Percentiles rank a stretch among this genome's conserved stretches.
Conservation (phyloP, 2,888 invertebrate genomes). For the Alloscopus bannaensis region DNA sequence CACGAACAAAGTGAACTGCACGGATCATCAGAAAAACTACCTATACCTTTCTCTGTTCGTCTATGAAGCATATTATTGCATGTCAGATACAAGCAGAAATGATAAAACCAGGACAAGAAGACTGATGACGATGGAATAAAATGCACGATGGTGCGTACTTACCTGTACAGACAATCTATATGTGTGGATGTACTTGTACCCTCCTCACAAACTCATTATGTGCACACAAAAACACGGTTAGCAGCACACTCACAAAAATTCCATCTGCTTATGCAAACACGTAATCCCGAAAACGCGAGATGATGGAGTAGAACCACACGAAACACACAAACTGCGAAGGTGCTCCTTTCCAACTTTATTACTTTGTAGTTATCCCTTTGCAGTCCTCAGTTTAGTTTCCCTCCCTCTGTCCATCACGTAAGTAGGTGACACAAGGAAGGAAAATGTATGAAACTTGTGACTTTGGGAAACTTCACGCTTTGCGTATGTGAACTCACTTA, state of each 20-base stretch:
- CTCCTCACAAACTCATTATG: conserved; percentile 28
- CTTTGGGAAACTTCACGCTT: conserved; percentile 47
- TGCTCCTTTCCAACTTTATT: background rate
- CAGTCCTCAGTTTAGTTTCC: conserved; percentile 1
- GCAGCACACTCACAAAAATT: conserved; percentile 3
- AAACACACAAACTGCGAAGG: conserved; percentile 13
- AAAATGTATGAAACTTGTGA: too few species aligned
- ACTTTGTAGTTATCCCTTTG: conserved; percentile 8
- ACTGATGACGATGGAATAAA: conserved; percentile 31
- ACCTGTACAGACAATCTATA: background rate
- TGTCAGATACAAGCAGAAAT: conserved; percentile 35
- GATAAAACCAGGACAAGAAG: conserved; percentile 30
- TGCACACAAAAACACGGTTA: conserved; percentile 12
- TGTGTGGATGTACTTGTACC: too few species aligned
- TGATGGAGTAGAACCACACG: background rate
- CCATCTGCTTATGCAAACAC: too few species aligned
- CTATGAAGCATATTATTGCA: conserved; percentile 27
- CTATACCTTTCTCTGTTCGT: background rate
- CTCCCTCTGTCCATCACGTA: conserved; percentile 19
- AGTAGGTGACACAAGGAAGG: too few species aligned
- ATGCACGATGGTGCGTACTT: conserved; percentile 8
- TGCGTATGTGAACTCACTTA: conserved; percentile 11
- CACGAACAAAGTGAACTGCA: too few species aligned
- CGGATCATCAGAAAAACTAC: too few species aligned
- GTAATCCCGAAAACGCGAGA: background rate